Percentiles rank a stretch among this genome's conserved stretches.
Conservation (phyloP, 2,888 invertebrate species). For the Polyommatus iphigenia region DNA sequence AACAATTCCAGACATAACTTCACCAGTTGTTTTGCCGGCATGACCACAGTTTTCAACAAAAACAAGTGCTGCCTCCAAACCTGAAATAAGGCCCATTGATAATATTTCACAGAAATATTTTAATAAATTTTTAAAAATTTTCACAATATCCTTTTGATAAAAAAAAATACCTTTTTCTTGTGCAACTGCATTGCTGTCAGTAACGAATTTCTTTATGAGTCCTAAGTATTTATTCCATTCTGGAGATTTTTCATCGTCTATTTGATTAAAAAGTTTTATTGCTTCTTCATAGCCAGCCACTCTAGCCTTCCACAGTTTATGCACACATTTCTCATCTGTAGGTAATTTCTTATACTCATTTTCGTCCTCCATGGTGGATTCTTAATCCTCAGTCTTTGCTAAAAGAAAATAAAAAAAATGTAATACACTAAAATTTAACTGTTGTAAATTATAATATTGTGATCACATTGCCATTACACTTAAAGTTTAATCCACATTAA, state of each 20-base stretch:
- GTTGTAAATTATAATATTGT: not conserved
- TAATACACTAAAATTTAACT: not conserved
- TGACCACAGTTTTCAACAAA: constrained; percentile 94
- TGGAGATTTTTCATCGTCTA: constrained; percentile 95
- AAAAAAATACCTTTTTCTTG: constrained; percentile 92
- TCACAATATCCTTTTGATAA: not conserved
- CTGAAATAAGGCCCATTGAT: constrained; percentile 44
- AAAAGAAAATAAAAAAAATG: constrained; percentile 14
- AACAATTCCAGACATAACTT: constrained; percentile 93
- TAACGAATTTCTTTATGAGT: constrained; percentile 95
- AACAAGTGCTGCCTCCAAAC: constrained; percentile 91
- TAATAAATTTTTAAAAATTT: not conserved
- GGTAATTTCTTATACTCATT: constrained; percentile 93
- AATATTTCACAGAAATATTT: not conserved
- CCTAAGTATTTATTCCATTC: constrained; percentile 96
- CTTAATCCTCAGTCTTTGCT: constrained; percentile 47
- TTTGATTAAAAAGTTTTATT: constrained; percentile 90
- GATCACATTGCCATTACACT: not conserved
- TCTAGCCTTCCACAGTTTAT: constrained; percentile 98
- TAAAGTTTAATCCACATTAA: not conserved
- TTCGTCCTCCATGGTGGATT: constrained; percentile 87
- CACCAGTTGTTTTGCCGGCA: constrained; percentile 93
- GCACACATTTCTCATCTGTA: constrained; percentile 94
- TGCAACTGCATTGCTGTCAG: constrained; percentile 95
- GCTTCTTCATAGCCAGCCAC: constrained; percentile 97